Evolutionary conservation across 2,888 invertebrate species (phyloP), one percentile per base, ranked within the genome.

Genomic region (Panopea generosa): DNA sequence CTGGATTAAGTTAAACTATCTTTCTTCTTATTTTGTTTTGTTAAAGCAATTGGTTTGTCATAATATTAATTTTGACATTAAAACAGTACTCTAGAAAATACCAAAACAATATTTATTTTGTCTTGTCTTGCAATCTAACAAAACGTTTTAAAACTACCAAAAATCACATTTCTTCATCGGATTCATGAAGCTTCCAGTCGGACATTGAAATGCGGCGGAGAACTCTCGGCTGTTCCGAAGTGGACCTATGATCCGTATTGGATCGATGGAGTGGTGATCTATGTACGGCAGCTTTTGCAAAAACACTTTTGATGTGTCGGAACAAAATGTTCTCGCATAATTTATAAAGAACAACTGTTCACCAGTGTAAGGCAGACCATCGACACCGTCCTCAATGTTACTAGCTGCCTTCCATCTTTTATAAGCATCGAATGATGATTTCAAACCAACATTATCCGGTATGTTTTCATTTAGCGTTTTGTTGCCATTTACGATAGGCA

Each of bases 291-390:
- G 33, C 20, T 63, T 71, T 14, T 49, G 29, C 6, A 40, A 18
- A 40, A 63, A 71, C 24, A 16, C 33, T 1, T 26, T n/a, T 4
- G 70, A 63, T 20, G 50, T 27, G 6, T 61, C 57, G 0, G 43
- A 18, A 33, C 63, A 71, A 40, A 33, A 57, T 3, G 1, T 16
- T 43, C 63, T 56, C 1, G 63, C 70, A 20, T 11, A 22, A 24
- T 71, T 71, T 9, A 71, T 71, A 33, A 71, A 71, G 22, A 38
- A 71, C 38, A 71, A 40, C 20, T 71, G 43, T 27, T 71, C 70
- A 20, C 63, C 70, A 6, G 57, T 71, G 33, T 63, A 71, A 16
- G 70, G 70, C 16, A 71, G 20, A 33, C 33, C 33, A 1, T 33
- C 57, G 9, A 57, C 20, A 1, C 29, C 3, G 11, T 57, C 50